A percentile compares a stretch with the other conserved stretches of the same genome.
These are phyloP conservation scores for Pollenia labialis DNA, from an alignment of 2,888 invertebrate genomes.

Conservation along the genomic window DNA sequence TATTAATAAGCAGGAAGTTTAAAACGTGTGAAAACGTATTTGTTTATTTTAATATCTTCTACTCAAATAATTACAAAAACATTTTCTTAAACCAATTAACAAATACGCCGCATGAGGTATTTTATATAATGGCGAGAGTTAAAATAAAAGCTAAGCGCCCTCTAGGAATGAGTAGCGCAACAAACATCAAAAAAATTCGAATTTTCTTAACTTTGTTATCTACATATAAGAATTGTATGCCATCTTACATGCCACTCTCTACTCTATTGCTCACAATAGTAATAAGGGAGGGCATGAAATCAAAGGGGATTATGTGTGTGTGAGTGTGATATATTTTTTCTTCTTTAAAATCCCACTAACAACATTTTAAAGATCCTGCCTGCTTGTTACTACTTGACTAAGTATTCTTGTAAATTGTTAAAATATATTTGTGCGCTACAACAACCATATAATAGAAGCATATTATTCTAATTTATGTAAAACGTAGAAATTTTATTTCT, in stretches of 20 bases:
- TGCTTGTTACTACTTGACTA: neutral
- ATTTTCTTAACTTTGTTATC: neutral
- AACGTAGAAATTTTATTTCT: too few relatives aligned
- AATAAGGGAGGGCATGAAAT: slow-evolving; percentile 27
- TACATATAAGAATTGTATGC: slow-evolving; percentile 56
- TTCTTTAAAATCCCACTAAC: neutral
- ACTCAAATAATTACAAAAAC: neutral
- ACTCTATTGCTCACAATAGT: neutral
- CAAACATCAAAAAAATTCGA: slow-evolving; percentile 8
- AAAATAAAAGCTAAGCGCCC: slow-evolving; percentile 1
- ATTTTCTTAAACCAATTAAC: neutral
- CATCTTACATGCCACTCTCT: slow-evolving; percentile 24
- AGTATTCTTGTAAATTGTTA: slow-evolving; percentile 32
- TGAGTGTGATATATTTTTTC: neutral
- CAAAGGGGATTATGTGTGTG: neutral
- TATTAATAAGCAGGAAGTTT: neutral
- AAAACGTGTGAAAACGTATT: neutral
- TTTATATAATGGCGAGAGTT: slow-evolving; percentile 29
- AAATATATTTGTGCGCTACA: slow-evolving; percentile 17
- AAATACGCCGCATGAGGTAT: neutral
- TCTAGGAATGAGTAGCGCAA: slow-evolving; percentile 34
- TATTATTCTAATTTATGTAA: too few relatives aligned
- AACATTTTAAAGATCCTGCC: slow-evolving; percentile 7
- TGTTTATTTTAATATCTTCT: neutral
- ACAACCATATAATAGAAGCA: too few relatives aligned